phyloP scores from a whole-genome alignment of 2,888 invertebrate species.

The Ochropacha duplaris region DNA sequence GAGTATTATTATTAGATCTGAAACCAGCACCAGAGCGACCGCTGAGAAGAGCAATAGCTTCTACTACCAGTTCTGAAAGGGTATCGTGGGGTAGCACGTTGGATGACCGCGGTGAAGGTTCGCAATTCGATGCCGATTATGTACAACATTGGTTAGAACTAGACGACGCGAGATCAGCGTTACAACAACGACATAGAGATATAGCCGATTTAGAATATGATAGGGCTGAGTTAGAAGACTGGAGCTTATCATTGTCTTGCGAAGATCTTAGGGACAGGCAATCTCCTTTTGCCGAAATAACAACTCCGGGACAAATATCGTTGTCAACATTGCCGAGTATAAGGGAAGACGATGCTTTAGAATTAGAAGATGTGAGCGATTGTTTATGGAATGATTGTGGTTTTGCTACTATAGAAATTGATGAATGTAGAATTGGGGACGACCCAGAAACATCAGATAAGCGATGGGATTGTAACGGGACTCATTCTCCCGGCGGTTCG shows the following conservation, averaged over 20 bases:
- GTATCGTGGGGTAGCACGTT: constrained; percentile 84
- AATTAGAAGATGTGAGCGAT: constrained; percentile 88
- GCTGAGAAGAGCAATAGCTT: constrained; percentile 81
- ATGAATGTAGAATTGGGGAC: constrained; percentile 84
- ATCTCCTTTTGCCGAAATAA: constrained; percentile 76
- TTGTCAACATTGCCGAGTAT: constrained; percentile 87
- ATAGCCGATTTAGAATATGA: constrained; percentile 88
- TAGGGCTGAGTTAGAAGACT: constrained; percentile 89
- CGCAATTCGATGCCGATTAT: constrained; percentile 87
- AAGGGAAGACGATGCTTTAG: constrained; percentile 87
- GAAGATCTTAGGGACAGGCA: constrained; percentile 85
- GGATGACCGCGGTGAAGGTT: constrained; percentile 83
- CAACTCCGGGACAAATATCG: constrained; percentile 85
- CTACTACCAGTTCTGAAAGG: constrained; percentile 74
- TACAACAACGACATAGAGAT: constrained; percentile 87
- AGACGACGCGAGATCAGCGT: constrained; percentile 87
- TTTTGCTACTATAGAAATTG: constrained; percentile 86
- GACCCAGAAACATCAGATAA: constrained; percentile 78
- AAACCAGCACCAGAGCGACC: constrained; percentile 83
- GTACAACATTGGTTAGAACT: constrained; percentile 89
- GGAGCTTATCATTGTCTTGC: constrained; percentile 88
- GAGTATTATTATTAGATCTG: constrained; percentile 84
- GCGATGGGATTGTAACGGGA: constrained; percentile 85
- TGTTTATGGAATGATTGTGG: constrained; percentile 90
- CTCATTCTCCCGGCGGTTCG: constrained; percentile 84